Conservation (phyloP, 2,113 vertebrate species). For the Rhegmatorhina hoffmannsi region DNA sequence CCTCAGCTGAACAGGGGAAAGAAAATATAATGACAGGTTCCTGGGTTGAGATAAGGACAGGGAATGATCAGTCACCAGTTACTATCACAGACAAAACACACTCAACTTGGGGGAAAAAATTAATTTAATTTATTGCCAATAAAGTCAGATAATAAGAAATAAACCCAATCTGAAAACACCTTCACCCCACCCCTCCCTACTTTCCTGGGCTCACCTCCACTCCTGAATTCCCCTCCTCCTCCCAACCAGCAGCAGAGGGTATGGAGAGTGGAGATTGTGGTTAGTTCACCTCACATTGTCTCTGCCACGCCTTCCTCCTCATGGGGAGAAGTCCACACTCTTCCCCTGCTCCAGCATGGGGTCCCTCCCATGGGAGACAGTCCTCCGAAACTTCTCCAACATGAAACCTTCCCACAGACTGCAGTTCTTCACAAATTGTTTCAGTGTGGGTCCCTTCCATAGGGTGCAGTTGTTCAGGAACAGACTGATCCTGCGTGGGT, state of each 20-base stretch:
- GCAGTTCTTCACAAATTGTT: not conserved
- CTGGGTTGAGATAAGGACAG: fast-evolving
- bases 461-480: fast-evolving
- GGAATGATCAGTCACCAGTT: not conserved
- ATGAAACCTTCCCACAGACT: not conserved
- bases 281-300: not conserved
- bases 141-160: not conserved
- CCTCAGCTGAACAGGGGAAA: not conserved
- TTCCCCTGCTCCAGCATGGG: not conserved
- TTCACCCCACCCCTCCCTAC: not conserved
- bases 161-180: not conserved
- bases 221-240: not conserved
- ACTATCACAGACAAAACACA: not conserved
- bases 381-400: not conserved
- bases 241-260: fast-evolving
- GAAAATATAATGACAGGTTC: not conserved
- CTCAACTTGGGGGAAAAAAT: not conserved
- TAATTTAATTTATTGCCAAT: not conserved
- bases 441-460: not conserved
- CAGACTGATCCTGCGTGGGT: not conserved
- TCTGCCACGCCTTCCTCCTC: not conserved
- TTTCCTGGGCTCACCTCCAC: not conserved
- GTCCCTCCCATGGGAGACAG: not conserved
- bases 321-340: not conserved
- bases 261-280: too few species aligned